Percentiles rank a stretch among this genome's conserved stretches.
These are phyloP conservation scores for Scaeva pyrastri DNA, from an alignment of 2,888 invertebrate species.

Conservation along the genomic window DNA sequence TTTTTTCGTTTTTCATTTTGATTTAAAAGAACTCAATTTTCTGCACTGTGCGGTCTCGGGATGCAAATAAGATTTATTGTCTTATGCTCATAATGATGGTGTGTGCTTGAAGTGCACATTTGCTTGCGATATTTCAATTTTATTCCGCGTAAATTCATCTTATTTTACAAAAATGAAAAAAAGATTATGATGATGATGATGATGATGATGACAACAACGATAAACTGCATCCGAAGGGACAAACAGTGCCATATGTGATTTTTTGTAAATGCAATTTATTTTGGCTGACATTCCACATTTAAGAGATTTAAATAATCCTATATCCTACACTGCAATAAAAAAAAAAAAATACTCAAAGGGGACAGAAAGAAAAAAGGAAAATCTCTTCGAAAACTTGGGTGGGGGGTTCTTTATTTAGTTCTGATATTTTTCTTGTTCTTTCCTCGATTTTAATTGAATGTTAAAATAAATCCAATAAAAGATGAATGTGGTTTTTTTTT, in stretches of 20 bases:
- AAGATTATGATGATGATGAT: no score
- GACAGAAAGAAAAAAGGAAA: neutral
- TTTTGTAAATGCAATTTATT: constrained; percentile 58
- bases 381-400: neutral
- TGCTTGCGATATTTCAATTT: constrained; percentile 69
- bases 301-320: constrained; percentile 13
- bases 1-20: neutral
- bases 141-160: constrained; percentile 56
- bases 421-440: neutral
- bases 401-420: neutral
- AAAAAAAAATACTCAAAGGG: no score
- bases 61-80: constrained; percentile 56
- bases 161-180: no score
- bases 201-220: constrained; percentile 18
- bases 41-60: constrained; percentile 7
- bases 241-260: neutral
- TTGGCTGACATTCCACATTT: constrained; percentile 44
- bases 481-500: no score
- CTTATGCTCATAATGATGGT: constrained; percentile 37
- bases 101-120: constrained; percentile 48
- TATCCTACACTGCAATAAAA: no score
- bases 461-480: constrained; percentile 1
- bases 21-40: neutral
- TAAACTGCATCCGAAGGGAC: constrained; percentile 42
- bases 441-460: constrained; percentile 19